phyloP scores from a whole-genome alignment of 2,888 invertebrate species.

The Ashinkailepas kermadecensis region DNA sequence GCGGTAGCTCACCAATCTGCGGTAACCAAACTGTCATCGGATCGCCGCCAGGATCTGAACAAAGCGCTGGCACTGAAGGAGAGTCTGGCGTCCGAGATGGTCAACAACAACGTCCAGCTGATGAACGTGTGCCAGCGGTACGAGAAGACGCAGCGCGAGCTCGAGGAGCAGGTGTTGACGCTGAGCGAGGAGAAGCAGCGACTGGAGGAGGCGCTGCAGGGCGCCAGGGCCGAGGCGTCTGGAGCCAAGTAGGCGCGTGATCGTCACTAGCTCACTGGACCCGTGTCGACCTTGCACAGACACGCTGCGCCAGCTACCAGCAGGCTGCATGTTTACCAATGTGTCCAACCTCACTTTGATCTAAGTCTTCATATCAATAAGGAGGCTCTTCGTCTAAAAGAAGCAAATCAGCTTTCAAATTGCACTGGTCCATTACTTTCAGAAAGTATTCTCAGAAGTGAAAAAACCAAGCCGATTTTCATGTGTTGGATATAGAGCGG shows the following conservation, averaged over 20 bases:
- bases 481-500: too few species aligned
- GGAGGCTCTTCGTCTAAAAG: too few species aligned
- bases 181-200: slow-evolving; percentile 69
- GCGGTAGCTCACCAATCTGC: not conserved
- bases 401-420: too few species aligned
- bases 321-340: too few species aligned
- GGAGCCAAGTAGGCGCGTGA: not conserved
- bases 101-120: slow-evolving; percentile 50
- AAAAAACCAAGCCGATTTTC: too few species aligned
- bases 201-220: slow-evolving; percentile 55
- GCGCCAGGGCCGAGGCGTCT: slow-evolving; percentile 48
- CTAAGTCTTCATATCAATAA: too few species aligned
- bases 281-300: too few species aligned
- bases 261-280: too few species aligned
- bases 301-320: too few species aligned
- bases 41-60: slow-evolving; percentile 56
- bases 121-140: slow-evolving; percentile 45
- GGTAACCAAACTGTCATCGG: not conserved
- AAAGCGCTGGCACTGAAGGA: slow-evolving; percentile 53
- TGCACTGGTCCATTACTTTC: too few species aligned
- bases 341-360: too few species aligned
- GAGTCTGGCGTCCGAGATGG: slow-evolving; percentile 56
- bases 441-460: too few species aligned
- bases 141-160: slow-evolving; percentile 55
- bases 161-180: slow-evolving; percentile 58